phyloP scores from a whole-genome alignment of 2,888 invertebrate species.

The Steinernema carpocapsae region DNA sequence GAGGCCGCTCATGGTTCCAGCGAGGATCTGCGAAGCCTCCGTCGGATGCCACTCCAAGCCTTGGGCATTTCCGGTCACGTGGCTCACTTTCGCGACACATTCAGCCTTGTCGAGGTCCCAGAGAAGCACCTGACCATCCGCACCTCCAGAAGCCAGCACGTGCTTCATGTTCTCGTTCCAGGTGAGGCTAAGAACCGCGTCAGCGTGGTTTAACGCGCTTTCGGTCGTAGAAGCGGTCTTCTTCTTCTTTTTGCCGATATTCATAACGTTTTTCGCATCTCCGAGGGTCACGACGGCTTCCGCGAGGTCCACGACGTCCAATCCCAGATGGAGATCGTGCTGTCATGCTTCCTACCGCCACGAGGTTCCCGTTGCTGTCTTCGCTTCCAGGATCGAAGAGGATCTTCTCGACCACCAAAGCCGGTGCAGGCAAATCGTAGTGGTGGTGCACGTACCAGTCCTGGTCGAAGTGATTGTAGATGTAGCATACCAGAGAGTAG shows the following conservation, averaged over 20 bases:
- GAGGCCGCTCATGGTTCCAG: conserved; percentile 74
- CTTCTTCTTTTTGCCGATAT: conserved; percentile 38
- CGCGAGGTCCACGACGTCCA: conserved; percentile 88
- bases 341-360: conserved; percentile 90
- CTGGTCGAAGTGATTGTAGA: conserved; percentile 86
- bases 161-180: conserved; percentile 79
- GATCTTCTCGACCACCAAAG: conserved; percentile 89
- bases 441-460: conserved; percentile 92
- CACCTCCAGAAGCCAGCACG: conserved; percentile 86
- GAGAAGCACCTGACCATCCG: conserved; percentile 82
- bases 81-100: conserved; percentile 79
- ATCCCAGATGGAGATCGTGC: conserved; percentile 94
- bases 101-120: conserved; percentile 88
- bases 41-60: conserved; percentile 82
- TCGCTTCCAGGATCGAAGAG: conserved; percentile 83
- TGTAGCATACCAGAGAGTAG: conserved; percentile 72
- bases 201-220: no score
- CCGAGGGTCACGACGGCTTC: conserved; percentile 78
- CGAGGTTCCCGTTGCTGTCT: conserved; percentile 77
- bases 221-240: conserved; percentile 69
- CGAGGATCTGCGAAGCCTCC: conserved; percentile 82
- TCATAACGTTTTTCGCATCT: conserved; percentile 18
- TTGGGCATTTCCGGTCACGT: conserved; percentile 84
- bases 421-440: conserved; percentile 84
- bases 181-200: conserved; percentile 86